These are phyloP conservation scores for Lepidonotus clava DNA, from an alignment of 2,888 invertebrate genomes.

Conservation along the genomic window DNA sequence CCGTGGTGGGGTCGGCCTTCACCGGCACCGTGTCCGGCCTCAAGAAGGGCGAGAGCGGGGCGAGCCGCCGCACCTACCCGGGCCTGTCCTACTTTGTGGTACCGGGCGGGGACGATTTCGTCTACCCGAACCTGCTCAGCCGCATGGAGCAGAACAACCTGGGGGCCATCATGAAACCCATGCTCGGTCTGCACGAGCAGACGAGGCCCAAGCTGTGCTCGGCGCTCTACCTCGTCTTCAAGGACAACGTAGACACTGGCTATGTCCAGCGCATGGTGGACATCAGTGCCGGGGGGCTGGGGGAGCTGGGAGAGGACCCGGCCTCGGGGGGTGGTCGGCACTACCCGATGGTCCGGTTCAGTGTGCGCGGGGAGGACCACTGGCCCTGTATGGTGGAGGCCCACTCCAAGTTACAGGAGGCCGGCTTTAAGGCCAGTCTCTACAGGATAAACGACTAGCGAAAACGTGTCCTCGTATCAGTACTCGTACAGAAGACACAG, in stretches of 20 bases:
- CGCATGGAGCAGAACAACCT: conserved; percentile 11
- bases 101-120: conserved; percentile 28
- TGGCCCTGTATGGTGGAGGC: conserved; percentile 36
- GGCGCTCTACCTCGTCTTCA: conserved; percentile 37
- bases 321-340: not conserved
- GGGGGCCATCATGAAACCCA: conserved; percentile 42
- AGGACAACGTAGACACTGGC: conserved; percentile 27
- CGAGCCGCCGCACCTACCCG: conserved; percentile 30
- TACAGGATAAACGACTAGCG: not conserved
- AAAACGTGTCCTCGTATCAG: too few relatives aligned
- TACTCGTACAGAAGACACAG: too few relatives aligned
- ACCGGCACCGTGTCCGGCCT: conserved; percentile 43
- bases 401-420: conserved; percentile 35
- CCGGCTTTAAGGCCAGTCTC: conserved; percentile 21
- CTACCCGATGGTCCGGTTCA: conserved; percentile 42
- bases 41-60: conserved; percentile 17
- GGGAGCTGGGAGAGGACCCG: not conserved
- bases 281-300: not conserved
- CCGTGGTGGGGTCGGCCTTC: conserved; percentile 38
- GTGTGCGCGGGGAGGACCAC: conserved; percentile 26
- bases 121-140: conserved; percentile 30
- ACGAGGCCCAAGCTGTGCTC: conserved; percentile 39
- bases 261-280: conserved; percentile 47
- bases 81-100: conserved; percentile 33
- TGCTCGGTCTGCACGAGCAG: conserved; percentile 38